Base-by-base conservation (phyloP, 64 coral and sea anemone genomes). In the Dendronephthya gigantea region DNA sequence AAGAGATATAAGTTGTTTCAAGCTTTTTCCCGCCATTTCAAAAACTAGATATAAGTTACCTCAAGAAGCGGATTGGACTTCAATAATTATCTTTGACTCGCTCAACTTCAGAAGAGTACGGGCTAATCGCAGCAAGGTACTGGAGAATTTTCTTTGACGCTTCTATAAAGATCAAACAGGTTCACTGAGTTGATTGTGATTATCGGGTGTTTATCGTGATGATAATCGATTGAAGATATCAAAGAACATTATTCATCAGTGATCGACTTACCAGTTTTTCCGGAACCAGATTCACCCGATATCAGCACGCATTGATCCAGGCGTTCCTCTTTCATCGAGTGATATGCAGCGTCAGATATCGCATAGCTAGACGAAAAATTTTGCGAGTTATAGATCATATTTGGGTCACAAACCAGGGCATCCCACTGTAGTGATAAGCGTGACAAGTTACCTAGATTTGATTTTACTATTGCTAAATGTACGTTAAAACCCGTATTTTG, bases 61-160 rank as follows among this genome's bases (percentile, higher is more conserved):
- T 98, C 95, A 19, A 98, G 76, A 82, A 98, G 89, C 69, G 95
- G 95, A 65, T 98, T 98, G 51, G 92, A 93, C 28, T 93, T 88
- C 52, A 98, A 87, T 9, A 98, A 62, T 85, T 79, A 14, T 93
- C 95, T 84, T 98, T 98, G 38, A 98, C 90, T 89, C 92, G 51
- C 35, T 93, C 86, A 0, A 93, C 95, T 82, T 98, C 95, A 59
- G 32, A 58, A 13, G 95, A 93, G 51, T 90, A 91, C 15, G 95
- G 92, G 27, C 92, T 98, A 34, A 98, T 98, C 2, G 95, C 95
- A 81, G 92, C 92, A 9, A 98, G 50, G 85, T 98, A 98, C 28
- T 98, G 89, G 39, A 98, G 88, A 75, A 98, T 92, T 82, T 92
- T 93, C 82, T 98, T 98, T 37, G 95, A 98, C 9, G 95, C 95